phyloP scores from a whole-genome alignment of 2,113 vertebrate species.

The Aramus guarauna region DNA sequence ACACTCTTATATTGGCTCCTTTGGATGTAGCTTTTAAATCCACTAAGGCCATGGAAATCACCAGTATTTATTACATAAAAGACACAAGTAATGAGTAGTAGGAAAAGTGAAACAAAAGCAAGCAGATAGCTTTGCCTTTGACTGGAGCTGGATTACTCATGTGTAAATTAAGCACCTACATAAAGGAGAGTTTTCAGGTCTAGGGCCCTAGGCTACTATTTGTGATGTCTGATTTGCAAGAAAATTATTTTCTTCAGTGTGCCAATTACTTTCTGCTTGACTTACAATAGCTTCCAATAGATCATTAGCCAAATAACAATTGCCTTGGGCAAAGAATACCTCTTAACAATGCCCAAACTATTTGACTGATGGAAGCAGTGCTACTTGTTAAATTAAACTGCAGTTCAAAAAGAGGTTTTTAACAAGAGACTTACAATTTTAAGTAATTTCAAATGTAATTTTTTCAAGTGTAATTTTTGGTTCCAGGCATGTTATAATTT shows the following conservation, averaged over 20 bases:
- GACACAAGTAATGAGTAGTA: neutral
- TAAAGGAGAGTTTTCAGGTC: neutral
- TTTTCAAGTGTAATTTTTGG: neutral
- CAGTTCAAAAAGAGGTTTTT: neutral
- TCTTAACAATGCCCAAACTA: neutral
- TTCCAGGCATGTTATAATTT: neutral
- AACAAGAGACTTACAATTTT: neutral
- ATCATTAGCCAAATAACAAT: slow-evolving; percentile 39
- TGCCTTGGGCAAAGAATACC: slow-evolving; percentile 29
- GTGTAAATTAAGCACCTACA: slow-evolving; percentile 16
- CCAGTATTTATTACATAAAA: neutral
- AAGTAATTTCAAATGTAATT: neutral
- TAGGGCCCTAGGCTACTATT: neutral
- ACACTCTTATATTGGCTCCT: neutral
- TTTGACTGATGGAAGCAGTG: neutral
- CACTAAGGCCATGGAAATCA: neutral
- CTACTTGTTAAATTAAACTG: neutral
- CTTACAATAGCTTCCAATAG: slow-evolving; percentile 11
- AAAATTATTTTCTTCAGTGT: slow-evolving; percentile 20
- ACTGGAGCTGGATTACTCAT: neutral
- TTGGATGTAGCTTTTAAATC: neutral
- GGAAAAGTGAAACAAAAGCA: neutral
- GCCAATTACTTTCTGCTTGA: slow-evolving; percentile 27
- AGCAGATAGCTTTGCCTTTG: neutral
- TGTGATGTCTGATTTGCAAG: slow-evolving; percentile 25